phyloP scores from a whole-genome alignment of 2,113 vertebrate genomes.

The Microtus oregoni region DNA sequence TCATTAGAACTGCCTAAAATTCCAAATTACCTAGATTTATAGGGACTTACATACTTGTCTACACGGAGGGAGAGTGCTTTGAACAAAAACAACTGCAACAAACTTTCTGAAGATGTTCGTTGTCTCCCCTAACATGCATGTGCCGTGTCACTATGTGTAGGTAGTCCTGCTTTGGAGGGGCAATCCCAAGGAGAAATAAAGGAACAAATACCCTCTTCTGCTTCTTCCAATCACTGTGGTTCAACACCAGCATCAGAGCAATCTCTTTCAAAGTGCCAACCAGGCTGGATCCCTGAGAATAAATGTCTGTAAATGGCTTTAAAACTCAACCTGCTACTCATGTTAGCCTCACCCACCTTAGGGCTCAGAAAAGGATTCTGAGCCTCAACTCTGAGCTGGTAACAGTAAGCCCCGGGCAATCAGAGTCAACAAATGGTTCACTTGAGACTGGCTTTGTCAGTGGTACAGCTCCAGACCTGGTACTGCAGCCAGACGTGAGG shows the following conservation, averaged over 20 bases:
- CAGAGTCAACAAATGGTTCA: conserved; percentile 17
- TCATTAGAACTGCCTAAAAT: neutral
- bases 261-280: conserved; percentile 24
- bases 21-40: neutral
- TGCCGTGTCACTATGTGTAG: neutral
- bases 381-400: conserved; percentile 9
- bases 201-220: neutral
- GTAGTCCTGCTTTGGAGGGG: neutral
- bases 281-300: neutral
- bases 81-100: neutral
- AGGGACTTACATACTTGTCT: neutral
- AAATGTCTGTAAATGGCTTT: neutral
- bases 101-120: neutral
- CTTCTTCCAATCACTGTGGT: neutral
- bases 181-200: neutral
- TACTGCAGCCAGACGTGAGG: neutral
- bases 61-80: neutral
- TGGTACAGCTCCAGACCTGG: neutral
- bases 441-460: neutral
- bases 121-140: neutral
- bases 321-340: neutral
- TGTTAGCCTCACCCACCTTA: neutral
- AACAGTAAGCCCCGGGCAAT: neutral
- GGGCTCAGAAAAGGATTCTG: neutral
- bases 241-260: neutral